Conservation (phyloP, 2,113 vertebrate genomes). For the Calidris pugnax region DNA sequence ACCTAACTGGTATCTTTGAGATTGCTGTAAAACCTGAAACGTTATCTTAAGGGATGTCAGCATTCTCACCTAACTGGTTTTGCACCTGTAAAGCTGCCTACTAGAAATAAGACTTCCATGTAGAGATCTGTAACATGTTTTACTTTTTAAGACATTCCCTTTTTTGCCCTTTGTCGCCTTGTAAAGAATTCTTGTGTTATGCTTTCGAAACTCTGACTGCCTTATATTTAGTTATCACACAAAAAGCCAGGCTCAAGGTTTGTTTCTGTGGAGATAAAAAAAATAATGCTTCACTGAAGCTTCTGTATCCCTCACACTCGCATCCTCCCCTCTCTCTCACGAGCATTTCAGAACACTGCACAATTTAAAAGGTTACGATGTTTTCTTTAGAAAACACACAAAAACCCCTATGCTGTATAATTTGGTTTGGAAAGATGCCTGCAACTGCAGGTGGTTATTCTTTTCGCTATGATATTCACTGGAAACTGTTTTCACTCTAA, state of each 20-base stretch:
- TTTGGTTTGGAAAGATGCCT: background rate
- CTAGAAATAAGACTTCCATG: background rate
- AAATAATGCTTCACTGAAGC: background rate
- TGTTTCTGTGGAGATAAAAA: background rate
- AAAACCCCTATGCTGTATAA: background rate
- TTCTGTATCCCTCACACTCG: background rate
- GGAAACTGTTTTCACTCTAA: background rate
- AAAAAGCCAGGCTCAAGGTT: background rate
- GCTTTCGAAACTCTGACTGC: background rate
- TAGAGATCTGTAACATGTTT: background rate
- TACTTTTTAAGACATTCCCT: background rate
- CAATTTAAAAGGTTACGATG: background rate
- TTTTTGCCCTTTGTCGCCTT: background rate
- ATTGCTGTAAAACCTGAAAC: background rate
- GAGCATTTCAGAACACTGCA: background rate
- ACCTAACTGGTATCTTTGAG: background rate
- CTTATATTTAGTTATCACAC: background rate
- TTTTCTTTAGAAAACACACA: background rate
- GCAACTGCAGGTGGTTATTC: background rate
- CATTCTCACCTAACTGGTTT: slow-evolving; percentile 7
- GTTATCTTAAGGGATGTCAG: background rate
- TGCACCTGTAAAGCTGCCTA: background rate
- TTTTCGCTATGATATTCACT: background rate
- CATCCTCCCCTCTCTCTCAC: background rate
- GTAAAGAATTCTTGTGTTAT: background rate